These are phyloP conservation scores for Diabrotica balteata DNA, from an alignment of 2,888 invertebrate genomes.

Conservation along the genomic window DNA sequence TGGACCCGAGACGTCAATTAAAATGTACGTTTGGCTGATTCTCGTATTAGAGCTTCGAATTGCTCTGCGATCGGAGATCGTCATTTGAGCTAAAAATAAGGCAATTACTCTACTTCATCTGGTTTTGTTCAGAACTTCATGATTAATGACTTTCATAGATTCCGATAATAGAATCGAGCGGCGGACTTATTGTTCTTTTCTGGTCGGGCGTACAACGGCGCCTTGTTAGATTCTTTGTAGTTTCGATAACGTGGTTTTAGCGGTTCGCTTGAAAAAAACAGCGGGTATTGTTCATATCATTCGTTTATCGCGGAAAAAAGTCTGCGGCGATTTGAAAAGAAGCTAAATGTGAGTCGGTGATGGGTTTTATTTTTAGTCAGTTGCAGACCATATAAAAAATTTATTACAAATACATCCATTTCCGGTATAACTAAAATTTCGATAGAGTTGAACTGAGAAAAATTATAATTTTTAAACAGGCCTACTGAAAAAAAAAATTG, in stretches of 20 bases:
- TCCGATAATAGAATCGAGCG: conserved; percentile 29
- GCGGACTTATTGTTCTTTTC: conserved; percentile 25
- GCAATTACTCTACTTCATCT: conserved; percentile 34
- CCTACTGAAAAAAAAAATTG: too few species aligned
- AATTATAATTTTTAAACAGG: too few species aligned
- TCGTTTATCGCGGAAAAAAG: not conserved
- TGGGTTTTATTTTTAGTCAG: too few species aligned
- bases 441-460: too few species aligned
- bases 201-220: conserved; percentile 6
- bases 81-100: conserved; percentile 30
- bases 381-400: too few species aligned
- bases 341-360: too few species aligned
- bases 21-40: too few species aligned
- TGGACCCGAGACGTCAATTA: too few species aligned
- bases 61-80: conserved; percentile 5
- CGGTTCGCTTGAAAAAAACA: not conserved
- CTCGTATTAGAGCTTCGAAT: too few species aligned
- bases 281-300: not conserved
- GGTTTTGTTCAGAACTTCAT: conserved; percentile 31
- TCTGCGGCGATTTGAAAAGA: too few species aligned
- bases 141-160: conserved; percentile 34
- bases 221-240: conserved; percentile 10
- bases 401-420: too few species aligned
- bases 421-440: too few species aligned
- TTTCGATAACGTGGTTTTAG: conserved; percentile 1